These are phyloP conservation scores for Corythornis vintsioides DNA, from an alignment of 2,113 vertebrate genomes.

Conservation along the genomic window DNA sequence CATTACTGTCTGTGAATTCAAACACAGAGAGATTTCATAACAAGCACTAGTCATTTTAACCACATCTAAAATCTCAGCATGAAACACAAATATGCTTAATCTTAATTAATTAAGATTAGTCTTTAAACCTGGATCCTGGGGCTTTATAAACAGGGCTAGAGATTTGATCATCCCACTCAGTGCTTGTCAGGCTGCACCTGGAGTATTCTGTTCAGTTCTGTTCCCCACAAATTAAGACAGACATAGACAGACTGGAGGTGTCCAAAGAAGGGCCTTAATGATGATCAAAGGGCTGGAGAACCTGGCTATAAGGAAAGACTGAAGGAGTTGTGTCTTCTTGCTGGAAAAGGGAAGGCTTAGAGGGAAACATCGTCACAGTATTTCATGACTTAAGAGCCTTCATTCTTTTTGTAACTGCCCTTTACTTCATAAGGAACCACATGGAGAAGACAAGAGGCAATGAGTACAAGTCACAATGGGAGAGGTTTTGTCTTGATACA, in stretches of 20 bases:
- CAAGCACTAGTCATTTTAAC: neutral
- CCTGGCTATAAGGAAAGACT: neutral
- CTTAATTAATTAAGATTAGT: neutral
- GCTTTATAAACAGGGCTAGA: neutral
- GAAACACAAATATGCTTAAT: neutral
- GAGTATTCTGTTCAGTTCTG: neutral
- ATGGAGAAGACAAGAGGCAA: neutral
- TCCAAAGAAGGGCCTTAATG: neutral
- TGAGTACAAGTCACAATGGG: neutral
- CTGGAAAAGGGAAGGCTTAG: neutral
- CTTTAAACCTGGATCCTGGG: neutral
- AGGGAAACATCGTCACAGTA: neutral
- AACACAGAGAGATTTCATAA: neutral
- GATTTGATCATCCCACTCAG: neutral
- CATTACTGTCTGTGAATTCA: neutral
- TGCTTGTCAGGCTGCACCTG: neutral
- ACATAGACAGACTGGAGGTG: neutral
- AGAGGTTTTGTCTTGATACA: neutral
- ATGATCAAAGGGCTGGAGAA: neutral
- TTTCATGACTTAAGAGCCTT: neutral
- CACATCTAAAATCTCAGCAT: neutral
- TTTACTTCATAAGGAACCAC: neutral
- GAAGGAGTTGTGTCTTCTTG: neutral
- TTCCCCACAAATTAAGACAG: neutral
- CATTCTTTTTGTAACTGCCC: neutral